phyloP scores from a whole-genome alignment of 2,113 vertebrate genomes.

The Myxocyprinus asiaticus region DNA sequence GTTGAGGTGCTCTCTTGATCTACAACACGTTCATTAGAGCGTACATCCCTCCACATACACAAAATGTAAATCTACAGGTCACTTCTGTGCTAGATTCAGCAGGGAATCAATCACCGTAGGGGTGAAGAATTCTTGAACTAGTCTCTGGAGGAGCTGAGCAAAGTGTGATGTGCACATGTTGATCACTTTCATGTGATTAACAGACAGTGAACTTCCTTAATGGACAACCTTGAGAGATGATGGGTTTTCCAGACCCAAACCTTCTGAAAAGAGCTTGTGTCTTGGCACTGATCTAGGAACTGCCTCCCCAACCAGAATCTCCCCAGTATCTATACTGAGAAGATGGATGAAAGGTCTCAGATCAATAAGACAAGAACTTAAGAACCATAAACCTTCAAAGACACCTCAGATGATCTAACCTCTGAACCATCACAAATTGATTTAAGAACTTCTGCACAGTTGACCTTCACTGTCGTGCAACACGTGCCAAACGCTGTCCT shows the following conservation, averaged over 20 bases:
- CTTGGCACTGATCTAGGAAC: slow-evolving; percentile 13
- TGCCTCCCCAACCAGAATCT: too few relatives aligned
- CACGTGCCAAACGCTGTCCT: slow-evolving; percentile 34
- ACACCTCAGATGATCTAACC: background rate
- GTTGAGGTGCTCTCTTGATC: slow-evolving; percentile 2
- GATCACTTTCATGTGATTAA: slow-evolving; percentile 37
- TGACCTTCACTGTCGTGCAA: slow-evolving; percentile 32
- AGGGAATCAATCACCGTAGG: slow-evolving; percentile 36
- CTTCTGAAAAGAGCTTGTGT: background rate
- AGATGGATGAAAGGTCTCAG: too few relatives aligned
- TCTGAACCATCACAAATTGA: slow-evolving; percentile 37
- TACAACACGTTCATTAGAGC: background rate
- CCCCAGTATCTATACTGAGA: too few relatives aligned
- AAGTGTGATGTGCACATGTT: slow-evolving; percentile 16
- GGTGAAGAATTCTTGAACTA: slow-evolving; percentile 33
- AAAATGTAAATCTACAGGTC: background rate
- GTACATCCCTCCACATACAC: background rate
- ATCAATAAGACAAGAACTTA: background rate
- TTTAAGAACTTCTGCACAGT: slow-evolving; percentile 30
- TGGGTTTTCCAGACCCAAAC: slow-evolving; percentile 49
- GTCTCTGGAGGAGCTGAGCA: too few relatives aligned
- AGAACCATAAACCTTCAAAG: too few relatives aligned
- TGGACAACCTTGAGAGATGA: background rate
- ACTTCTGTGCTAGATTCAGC: background rate
- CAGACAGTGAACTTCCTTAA: slow-evolving; percentile 11